Evolutionary conservation across 2,797 vertebrate genomes (phyloP), one percentile per base, ranked within the genome.

Genomic region (Labroides dimidiatus): DNA sequence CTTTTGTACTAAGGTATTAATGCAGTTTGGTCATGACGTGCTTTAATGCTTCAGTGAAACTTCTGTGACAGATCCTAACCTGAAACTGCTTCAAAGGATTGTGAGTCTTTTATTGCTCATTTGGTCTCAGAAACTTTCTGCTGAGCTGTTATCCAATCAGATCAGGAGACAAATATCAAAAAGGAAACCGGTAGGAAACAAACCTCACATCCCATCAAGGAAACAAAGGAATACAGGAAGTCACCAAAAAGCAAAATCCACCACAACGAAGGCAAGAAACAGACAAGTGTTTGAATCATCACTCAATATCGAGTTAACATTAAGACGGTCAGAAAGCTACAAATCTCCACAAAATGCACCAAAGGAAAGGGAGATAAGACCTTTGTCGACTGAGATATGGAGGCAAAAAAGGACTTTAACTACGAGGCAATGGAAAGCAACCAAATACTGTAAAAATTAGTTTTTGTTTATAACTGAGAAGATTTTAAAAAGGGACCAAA

Each of bases 51-150:
- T 78, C 54, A 60, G 27, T 76, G 52, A 0, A 51, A 47, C 33
- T 64, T 33, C 33, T 11, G 6, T 21, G 67, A 57, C 12, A 43
- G 71, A 65, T 58, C 58, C 30, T 42, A 59, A 69, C 65, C 53
- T 67, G 51, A 81, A 58, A 20, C 64, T 58, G 72, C 57, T 77
- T 70, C 55, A 45, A 69, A 77, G 79, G 78, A 88, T 77, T 84
- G 83, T 67, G 85, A 87, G 62, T 55, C 24, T 80, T 66, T 85
- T 90, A 91, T 86, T 91, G 88, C 89, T 92, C 66, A 42, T 82
- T 81, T 86, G 81, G 81, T 88, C 77, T 75, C 56, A 56, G 49
- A 81, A 74, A 57, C 56, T 50, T 71, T 51, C 33, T 30, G 53
- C 37, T 7, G 21, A 64, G 54, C 41, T 43, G 41, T 68, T 64